Evolutionary conservation across 1,140 invertebrate genomes (phyloP).

Genomic region (Calosoma granatense): DNA sequence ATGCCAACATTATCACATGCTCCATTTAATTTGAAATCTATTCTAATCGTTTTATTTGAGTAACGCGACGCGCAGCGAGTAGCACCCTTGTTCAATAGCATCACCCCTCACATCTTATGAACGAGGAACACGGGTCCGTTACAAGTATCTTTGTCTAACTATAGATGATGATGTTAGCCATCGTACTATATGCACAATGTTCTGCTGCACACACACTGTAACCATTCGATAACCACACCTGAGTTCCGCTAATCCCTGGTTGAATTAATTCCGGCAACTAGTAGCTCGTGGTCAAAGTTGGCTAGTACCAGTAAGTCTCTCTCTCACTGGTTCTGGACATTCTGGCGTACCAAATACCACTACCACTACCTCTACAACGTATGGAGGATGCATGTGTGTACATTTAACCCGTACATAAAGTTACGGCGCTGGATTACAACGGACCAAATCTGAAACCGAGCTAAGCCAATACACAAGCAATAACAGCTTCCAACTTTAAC

Average conservation of each 20-base stretch:
- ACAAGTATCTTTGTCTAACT: too few species aligned
- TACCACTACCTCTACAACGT: neutral
- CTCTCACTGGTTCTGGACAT: too few species aligned
- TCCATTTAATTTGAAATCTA: constrained; percentile 31
- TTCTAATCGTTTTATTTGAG: constrained; percentile 27
- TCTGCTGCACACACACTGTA: neutral
- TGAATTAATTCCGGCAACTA: neutral
- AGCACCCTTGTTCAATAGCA: constrained; percentile 13
- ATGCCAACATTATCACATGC: constrained; percentile 30
- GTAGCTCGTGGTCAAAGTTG: neutral
- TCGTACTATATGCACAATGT: neutral
- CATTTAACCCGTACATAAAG: neutral
- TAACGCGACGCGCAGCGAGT: neutral
- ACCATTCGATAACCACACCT: constrained; percentile 12
- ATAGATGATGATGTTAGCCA: neutral
- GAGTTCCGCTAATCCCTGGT: constrained; percentile 16
- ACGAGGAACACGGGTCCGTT: too few species aligned
- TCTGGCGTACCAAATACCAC: too few species aligned
- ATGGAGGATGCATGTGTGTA: neutral
- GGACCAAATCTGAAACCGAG: constrained; percentile 11
- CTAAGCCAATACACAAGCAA: constrained; percentile 16
- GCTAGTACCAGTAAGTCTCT: too few species aligned
- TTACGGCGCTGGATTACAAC: neutral
- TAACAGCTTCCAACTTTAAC: constrained; percentile 8
- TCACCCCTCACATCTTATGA: neutral